Conservation (phyloP, 2,888 invertebrate genomes). For the Tortrix viridana region DNA sequence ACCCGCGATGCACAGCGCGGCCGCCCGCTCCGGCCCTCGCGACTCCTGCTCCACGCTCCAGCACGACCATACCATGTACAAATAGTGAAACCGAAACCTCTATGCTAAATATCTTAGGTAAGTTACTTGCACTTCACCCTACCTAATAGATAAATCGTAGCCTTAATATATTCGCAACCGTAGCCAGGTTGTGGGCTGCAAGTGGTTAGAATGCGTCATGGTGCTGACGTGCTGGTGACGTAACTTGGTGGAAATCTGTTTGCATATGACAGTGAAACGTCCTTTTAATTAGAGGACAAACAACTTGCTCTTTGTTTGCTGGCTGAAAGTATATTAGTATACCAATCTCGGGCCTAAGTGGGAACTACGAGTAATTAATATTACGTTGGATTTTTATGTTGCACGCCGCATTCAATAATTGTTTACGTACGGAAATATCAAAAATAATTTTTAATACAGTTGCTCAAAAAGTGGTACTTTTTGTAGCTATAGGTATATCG, state of each 20-base stretch:
- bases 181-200: slow-evolving; percentile 42
- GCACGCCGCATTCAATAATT: no score
- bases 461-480: no score
- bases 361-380: no score
- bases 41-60: slow-evolving; percentile 11
- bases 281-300: neutral
- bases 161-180: slow-evolving; percentile 44
- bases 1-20: slow-evolving; percentile 63
- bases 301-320: neutral
- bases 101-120: slow-evolving; percentile 24
- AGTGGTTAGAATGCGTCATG: slow-evolving; percentile 59
- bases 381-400: no score
- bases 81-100: slow-evolving; percentile 31
- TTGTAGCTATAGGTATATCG: no score
- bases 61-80: slow-evolving; percentile 25
- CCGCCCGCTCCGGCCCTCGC: slow-evolving; percentile 44
- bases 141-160: neutral
- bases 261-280: slow-evolving; percentile 9
- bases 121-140: slow-evolving; percentile 4
- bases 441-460: no score
- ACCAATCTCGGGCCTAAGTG: no score
- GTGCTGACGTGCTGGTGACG: slow-evolving; percentile 61
- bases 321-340: no score
- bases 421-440: no score
- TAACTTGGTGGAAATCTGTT: slow-evolving; percentile 50